Base-by-base conservation (phyloP, 2,797 vertebrate species). In the Tapirus indicus region DNA sequence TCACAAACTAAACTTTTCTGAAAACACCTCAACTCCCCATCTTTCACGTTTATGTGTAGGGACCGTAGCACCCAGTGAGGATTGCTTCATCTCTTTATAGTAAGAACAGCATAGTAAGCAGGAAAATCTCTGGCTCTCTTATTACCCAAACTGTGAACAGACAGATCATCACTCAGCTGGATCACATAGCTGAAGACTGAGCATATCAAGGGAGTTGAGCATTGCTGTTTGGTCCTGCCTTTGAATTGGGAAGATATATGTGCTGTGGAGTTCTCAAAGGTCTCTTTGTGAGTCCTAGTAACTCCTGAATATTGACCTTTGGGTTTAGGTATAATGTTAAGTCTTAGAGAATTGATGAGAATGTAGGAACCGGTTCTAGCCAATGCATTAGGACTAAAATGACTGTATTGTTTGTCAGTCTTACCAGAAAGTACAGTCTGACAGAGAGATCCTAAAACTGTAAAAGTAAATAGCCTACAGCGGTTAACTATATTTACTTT, bases 391-490 rank as follows among this genome's bases (percentile, higher is more conserved):
- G 79, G 79, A 96, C 69, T 64, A 60, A 75, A 94, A 91, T 92
- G 95, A 75, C 38, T 77, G 18, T 83, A 62, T 91, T 96, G 91
- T 97, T 92, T 71, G 35, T 56, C 58, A 75, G 58, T 87, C 71
- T 94, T 95, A 18, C 13, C 5, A 89, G 91, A 89, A 94, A 87
- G 69, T 62, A 32, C 27, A 11, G 0, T 35, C 38, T 95, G 90
- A 93, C 84, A 88, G 52, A 27, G 29, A 82, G 66, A 23, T 66
- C 62, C 88, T 83, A 52, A 95, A 95, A 90, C 87, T 72, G 9
- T 62, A 27, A 64, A 44, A 88, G 78, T 88, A 84, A 96, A 95
- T 93, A 96, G n/a, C 84, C 62, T 38, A 20, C 3, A 83, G 92
- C 86, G 54, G 35, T 94, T 88, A 92, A 66, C 41, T 7, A 0